phyloP scores from a whole-genome alignment of 2,797 vertebrate genomes.

The Gobio occitaniae region DNA sequence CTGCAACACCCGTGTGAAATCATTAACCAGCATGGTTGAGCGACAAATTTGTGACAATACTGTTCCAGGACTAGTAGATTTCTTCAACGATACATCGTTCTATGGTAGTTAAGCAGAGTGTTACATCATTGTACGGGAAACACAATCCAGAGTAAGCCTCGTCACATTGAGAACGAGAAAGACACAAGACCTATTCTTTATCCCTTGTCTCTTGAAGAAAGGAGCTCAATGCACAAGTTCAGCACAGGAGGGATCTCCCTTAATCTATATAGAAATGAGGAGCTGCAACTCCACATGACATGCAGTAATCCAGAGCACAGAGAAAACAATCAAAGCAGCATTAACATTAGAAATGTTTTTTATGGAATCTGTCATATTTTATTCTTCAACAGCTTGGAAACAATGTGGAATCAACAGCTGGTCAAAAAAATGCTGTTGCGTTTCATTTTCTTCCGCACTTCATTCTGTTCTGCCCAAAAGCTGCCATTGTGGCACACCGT shows the following conservation, averaged over 20 bases:
- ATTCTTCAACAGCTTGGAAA: neutral
- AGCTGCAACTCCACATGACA: neutral
- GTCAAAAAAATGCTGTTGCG: neutral
- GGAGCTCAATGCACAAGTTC: neutral
- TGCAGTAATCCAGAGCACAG: neutral
- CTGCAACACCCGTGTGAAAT: too few relatives aligned
- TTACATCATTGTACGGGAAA: too few relatives aligned
- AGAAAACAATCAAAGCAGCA: constrained; percentile 21
- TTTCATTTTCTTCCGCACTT: neutral
- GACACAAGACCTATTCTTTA: constrained; percentile 4
- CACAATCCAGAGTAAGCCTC: constrained; percentile 12
- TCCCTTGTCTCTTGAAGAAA: neutral
- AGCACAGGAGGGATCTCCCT: constrained; percentile 20
- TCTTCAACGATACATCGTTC: too few relatives aligned
- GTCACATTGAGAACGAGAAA: constrained; percentile 17
- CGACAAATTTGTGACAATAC: neutral
- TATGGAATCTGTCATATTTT: neutral
- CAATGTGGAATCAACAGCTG: neutral
- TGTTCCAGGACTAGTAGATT: too few relatives aligned
- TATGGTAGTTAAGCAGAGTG: too few relatives aligned
- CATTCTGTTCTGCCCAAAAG: neutral
- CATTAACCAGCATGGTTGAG: too few relatives aligned
- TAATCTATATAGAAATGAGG: neutral
- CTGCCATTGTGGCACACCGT: neutral
- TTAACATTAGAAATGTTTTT: neutral